Percentiles rank a stretch among this genome's conserved stretches.
phyloP scores from a whole-genome alignment of 2,888 invertebrate genomes.

The Hypsopygia costalis region DNA sequence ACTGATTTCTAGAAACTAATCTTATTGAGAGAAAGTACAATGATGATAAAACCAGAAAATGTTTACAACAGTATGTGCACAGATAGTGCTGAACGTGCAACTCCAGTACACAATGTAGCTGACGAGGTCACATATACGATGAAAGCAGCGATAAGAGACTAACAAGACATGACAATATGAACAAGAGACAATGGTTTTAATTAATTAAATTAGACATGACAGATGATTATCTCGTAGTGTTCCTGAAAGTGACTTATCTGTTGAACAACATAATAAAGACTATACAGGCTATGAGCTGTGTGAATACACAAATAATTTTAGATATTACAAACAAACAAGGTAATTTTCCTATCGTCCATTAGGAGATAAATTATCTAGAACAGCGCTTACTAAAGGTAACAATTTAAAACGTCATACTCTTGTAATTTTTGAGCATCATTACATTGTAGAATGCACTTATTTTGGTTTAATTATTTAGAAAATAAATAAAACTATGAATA shows the following conservation, averaged over 20 bases:
- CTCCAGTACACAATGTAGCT: conserved; percentile 19
- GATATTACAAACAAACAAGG: too few species aligned
- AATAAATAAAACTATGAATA: neutral
- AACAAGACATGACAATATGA: conserved; percentile 27
- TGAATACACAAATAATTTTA: too few species aligned
- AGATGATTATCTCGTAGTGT: conserved; percentile 3
- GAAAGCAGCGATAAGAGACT: conserved; percentile 37
- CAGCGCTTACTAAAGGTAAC: too few species aligned
- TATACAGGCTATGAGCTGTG: too few species aligned
- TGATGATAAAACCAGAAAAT: conserved; percentile 13
- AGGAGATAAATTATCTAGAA: too few species aligned
- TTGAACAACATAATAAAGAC: too few species aligned
- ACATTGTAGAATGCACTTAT: too few species aligned
- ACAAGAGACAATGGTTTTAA: conserved; percentile 17
- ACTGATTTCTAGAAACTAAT: conserved; percentile 1
- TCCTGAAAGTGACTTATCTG: neutral
- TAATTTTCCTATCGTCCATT: too few species aligned
- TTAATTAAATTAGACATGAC: conserved; percentile 14
- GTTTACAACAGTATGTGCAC: neutral
- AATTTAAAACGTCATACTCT: too few species aligned
- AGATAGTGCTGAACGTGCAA: conserved; percentile 3
- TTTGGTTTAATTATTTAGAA: too few species aligned
- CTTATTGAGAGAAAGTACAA: conserved; percentile 18
- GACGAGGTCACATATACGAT: conserved; percentile 34
- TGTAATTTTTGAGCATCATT: too few species aligned